Evolutionary conservation across 2,113 vertebrate species (phyloP).

Genomic region (Carlito syrichta): DNA sequence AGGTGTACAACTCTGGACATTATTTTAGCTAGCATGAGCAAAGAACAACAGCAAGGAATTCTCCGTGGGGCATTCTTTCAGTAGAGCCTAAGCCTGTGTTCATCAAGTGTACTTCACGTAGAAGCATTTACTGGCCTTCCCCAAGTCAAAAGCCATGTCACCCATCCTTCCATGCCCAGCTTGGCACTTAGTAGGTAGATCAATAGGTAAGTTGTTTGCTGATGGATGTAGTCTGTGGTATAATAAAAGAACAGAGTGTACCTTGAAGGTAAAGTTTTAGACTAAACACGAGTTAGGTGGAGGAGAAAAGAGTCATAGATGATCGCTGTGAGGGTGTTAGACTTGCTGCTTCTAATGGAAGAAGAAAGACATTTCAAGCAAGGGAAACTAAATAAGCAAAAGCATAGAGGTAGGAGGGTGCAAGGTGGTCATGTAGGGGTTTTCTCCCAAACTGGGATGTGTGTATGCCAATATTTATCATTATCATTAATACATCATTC

Average conservation of each 20-base stretch:
- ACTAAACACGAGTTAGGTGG: background rate
- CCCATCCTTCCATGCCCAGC: background rate
- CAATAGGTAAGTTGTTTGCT: background rate
- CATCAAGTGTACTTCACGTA: background rate
- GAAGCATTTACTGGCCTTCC: background rate
- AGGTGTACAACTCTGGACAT: background rate
- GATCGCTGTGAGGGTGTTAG: background rate
- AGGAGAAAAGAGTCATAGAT: background rate
- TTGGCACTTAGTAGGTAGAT: background rate
- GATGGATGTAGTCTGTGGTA: background rate
- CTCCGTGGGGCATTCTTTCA: background rate
- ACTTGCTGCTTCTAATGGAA: background rate
- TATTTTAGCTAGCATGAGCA: background rate
- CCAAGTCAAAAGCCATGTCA: background rate
- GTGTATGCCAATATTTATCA: fast-evolving
- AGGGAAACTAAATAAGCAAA: background rate
- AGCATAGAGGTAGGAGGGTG: no score
- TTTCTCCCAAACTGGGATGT: background rate
- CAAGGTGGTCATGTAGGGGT: no score
- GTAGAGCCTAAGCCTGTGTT: background rate
- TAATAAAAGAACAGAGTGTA: background rate
- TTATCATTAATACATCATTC: background rate
- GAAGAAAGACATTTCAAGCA: background rate
- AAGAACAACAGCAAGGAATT: background rate
- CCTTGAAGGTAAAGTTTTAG: background rate